Conservation (phyloP, 2,113 vertebrate species). For the Myotis davidii region DNA sequence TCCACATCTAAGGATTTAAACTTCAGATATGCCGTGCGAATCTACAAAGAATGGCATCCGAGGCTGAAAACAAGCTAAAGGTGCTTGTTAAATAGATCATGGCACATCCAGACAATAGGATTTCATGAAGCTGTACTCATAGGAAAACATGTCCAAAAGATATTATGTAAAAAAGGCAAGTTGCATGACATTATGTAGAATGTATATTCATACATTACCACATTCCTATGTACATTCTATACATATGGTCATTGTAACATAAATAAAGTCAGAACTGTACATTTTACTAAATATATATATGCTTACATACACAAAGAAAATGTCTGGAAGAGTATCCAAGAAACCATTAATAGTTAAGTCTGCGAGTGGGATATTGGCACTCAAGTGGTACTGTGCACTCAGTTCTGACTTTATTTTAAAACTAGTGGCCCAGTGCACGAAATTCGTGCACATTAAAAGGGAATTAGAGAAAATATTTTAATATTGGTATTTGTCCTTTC, state of each 20-base stretch:
- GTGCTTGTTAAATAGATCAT: not conserved
- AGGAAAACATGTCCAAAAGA: not conserved
- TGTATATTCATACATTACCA: conserved; percentile 17
- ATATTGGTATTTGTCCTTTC: too few species aligned
- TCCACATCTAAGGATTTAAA: not conserved
- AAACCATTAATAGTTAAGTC: not conserved
- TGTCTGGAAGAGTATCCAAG: not conserved
- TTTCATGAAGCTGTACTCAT: not conserved
- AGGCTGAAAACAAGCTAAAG: not conserved
- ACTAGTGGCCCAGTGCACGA: too few species aligned
- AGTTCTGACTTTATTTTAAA: conserved; percentile 10
- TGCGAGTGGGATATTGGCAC: not conserved
- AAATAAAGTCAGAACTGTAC: not conserved
- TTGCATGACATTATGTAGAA: not conserved
- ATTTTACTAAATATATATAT: not conserved
- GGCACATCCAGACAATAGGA: not conserved
- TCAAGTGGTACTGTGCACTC: not conserved
- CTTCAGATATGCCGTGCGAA: not conserved
- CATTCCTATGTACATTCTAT: not conserved
- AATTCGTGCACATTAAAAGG: too few species aligned
- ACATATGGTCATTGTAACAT: not conserved
- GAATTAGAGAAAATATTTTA: too few species aligned
- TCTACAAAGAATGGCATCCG: not conserved
- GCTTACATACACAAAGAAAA: conserved; percentile 26
- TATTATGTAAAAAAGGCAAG: conserved; percentile 30